Conservation (phyloP, 2,113 vertebrate species). For the Bujurquina vittata region DNA sequence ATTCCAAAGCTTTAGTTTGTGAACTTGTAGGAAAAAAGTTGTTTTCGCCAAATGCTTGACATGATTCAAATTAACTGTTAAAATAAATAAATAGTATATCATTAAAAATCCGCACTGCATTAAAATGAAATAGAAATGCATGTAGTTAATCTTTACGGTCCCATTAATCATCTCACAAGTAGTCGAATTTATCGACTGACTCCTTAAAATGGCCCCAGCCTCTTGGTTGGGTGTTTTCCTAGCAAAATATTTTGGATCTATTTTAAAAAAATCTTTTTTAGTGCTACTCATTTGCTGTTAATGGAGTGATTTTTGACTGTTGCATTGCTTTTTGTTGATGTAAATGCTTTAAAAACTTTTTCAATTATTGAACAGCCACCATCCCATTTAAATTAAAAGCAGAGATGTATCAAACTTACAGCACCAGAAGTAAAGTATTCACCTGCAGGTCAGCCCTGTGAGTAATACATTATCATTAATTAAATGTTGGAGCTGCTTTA, state of each 20-base stretch:
- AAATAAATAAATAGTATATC: neutral
- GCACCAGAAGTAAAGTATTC: neutral
- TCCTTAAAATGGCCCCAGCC: neutral
- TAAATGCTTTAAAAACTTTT: neutral
- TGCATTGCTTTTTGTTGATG: neutral
- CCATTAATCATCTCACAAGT: neutral
- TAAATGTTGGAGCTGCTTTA: neutral
- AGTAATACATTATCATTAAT: constrained; percentile 3
- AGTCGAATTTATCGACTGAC: neutral
- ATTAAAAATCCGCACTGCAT: neutral
- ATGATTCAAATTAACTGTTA: neutral
- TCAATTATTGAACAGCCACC: neutral
- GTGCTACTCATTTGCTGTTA: neutral
- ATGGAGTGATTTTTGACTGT: neutral
- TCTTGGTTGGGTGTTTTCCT: neutral
- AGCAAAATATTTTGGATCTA: neutral
- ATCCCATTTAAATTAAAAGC: neutral
- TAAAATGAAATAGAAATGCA: neutral
- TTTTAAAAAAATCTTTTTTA: neutral
- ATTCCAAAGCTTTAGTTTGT: neutral
- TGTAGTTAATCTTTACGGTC: neutral
- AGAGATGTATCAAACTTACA: neutral
- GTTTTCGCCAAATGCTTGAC: neutral
- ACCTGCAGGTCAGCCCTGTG: neutral
- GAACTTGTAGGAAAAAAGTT: neutral